These are phyloP conservation scores for Trichonephila clavipes DNA, from an alignment of 1,140 invertebrate genomes.

Conservation along the genomic window DNA sequence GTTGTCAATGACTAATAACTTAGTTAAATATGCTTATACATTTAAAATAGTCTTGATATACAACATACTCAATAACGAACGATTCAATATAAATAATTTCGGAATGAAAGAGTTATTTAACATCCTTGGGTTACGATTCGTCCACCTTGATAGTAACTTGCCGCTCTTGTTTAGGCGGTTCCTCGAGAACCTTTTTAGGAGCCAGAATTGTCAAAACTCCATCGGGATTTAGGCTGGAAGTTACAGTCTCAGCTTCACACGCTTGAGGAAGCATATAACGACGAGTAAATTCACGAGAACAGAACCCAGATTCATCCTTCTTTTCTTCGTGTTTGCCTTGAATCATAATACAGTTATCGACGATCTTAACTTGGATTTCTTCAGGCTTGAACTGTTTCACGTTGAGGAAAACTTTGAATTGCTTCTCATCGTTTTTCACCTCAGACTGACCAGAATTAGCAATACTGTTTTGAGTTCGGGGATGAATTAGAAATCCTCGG, in stretches of 20 bases:
- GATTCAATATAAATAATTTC: no score
- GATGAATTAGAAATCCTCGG: constrained; percentile 68
- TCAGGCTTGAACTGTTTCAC: constrained; percentile 80
- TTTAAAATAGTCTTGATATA: no score
- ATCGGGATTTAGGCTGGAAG: constrained; percentile 88
- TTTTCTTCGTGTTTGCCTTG: constrained; percentile 80
- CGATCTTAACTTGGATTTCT: constrained; percentile 80
- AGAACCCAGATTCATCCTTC: constrained; percentile 84
- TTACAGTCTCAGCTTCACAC: constrained; percentile 85
- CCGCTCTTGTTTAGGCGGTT: constrained; percentile 76
- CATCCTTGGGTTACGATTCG: neutral
- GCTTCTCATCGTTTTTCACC: constrained; percentile 76
- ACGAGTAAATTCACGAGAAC: constrained; percentile 89
- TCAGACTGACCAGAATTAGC: constrained; percentile 59
- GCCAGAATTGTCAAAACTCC: constrained; percentile 88
- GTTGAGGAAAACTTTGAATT: constrained; percentile 79
- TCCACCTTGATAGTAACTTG: constrained; percentile 77
- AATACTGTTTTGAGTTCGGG: neutral
- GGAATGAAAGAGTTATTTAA: no score
- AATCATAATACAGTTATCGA: constrained; percentile 80
- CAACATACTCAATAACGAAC: no score
- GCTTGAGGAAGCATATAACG: constrained; percentile 85
- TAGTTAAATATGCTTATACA: no score
- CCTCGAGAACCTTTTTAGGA: constrained; percentile 81
- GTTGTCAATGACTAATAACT: no score